Evolutionary conservation across 2,113 vertebrate species (phyloP).

Genomic region (Reinhardtius hippoglossoides): DNA sequence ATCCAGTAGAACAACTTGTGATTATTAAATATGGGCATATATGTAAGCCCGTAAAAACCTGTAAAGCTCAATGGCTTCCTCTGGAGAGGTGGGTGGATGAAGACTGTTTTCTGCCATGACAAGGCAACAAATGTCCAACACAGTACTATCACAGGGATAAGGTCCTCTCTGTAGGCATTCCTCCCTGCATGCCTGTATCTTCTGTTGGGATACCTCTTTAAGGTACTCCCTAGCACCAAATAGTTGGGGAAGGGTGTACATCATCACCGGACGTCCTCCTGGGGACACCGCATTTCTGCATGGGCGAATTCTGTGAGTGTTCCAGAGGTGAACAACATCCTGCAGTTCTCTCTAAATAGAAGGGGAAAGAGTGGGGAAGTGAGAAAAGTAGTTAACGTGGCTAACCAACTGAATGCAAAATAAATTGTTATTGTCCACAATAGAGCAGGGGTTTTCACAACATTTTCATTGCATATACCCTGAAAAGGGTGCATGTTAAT

Average conservation of each 20-base stretch:
- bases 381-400: not conserved
- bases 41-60: no score
- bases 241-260: not conserved
- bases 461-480: no score
- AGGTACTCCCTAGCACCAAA: conserved; percentile 1
- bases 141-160: not conserved
- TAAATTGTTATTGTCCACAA: no score
- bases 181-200: not conserved
- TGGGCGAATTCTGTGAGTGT: conserved; percentile 2
- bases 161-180: not conserved
- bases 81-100: not conserved
- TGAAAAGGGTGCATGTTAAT: no score
- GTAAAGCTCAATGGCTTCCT: no score
- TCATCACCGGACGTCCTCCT: not conserved
- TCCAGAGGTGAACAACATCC: conserved; percentile 9
- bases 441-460: no score
- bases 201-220: conserved; percentile 5
- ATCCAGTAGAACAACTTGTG: no score
- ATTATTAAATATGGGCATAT: no score
- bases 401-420: no score
- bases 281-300: not conserved
- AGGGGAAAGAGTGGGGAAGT: not conserved
- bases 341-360: conserved; percentile 6
- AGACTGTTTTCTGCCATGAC: conserved; percentile 13
- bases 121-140: conserved; percentile 1